These are phyloP conservation scores for Mobula birostris DNA, from an alignment of 2,113 vertebrate genomes.

Conservation along the genomic window DNA sequence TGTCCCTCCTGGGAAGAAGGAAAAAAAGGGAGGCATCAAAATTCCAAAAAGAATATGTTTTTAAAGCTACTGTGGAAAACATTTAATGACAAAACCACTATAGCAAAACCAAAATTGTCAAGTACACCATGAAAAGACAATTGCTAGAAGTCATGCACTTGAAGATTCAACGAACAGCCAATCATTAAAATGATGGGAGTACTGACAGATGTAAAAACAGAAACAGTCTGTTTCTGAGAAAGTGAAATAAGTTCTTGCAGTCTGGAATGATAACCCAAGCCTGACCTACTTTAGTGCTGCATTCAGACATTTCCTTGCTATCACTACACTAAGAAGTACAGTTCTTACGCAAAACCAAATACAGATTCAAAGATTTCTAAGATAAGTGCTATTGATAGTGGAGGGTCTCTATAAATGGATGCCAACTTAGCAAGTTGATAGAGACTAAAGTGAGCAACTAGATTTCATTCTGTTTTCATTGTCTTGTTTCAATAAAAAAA, in stretches of 20 bases:
- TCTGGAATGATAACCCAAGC: background rate
- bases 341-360: background rate
- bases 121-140: background rate
- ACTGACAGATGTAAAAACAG: background rate
- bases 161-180: constrained; percentile 10
- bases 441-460: background rate
- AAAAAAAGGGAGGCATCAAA: background rate
- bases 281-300: background rate
- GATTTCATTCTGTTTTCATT: background rate
- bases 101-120: background rate
- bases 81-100: background rate
- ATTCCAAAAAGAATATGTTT: background rate
- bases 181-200: background rate
- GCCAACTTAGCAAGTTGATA: background rate
- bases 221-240: background rate
- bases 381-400: background rate
- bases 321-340: background rate
- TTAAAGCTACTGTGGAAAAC: background rate
- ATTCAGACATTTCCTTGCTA: background rate
- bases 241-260: background rate
- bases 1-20: background rate
- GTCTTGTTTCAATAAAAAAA: background rate
- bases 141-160: background rate
- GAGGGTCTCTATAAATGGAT: background rate
- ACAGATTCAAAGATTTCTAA: background rate